Conservation (phyloP, 2,888 invertebrate genomes). For the Phengaris arion region DNA sequence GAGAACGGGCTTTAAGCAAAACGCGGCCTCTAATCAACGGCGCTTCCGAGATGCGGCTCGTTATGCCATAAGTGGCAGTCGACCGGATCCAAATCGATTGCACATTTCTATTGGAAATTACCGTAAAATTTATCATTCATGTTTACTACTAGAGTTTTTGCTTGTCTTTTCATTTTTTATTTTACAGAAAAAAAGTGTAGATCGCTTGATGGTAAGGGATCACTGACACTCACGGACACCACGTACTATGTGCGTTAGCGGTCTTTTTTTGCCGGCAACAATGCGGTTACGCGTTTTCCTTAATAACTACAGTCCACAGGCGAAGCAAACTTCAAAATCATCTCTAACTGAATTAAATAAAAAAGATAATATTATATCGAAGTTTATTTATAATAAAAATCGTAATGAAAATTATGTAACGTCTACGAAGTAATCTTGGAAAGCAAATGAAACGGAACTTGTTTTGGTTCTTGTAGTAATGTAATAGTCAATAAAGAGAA, state of each 20-base stretch:
- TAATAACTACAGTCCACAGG: no score
- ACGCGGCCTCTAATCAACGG: slow-evolving; percentile 43
- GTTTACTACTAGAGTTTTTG: not conserved
- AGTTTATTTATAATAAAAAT: no score
- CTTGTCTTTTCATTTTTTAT: no score
- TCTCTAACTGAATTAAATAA: no score
- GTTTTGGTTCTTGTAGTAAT: not conserved
- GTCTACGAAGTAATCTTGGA: not conserved
- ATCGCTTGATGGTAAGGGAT: no score
- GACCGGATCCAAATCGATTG: slow-evolving; percentile 44
- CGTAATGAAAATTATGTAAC: not conserved
- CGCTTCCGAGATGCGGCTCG: slow-evolving; percentile 41
- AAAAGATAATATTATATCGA: no score
- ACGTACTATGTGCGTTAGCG: no score
- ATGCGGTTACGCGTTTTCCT: no score
- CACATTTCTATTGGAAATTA: slow-evolving; percentile 41
- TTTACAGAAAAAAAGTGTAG: no score
- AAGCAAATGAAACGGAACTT: not conserved
- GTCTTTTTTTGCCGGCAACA: no score
- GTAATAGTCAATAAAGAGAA: no score
- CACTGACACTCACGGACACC: no score
- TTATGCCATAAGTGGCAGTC: slow-evolving; percentile 41
- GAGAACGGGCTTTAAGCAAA: slow-evolving; percentile 38
- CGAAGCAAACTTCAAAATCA: not conserved
- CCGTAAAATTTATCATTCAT: slow-evolving; percentile 10